Conservation (phyloP, 2,113 vertebrate genomes). For the Ceyx cyanopectus region DNA sequence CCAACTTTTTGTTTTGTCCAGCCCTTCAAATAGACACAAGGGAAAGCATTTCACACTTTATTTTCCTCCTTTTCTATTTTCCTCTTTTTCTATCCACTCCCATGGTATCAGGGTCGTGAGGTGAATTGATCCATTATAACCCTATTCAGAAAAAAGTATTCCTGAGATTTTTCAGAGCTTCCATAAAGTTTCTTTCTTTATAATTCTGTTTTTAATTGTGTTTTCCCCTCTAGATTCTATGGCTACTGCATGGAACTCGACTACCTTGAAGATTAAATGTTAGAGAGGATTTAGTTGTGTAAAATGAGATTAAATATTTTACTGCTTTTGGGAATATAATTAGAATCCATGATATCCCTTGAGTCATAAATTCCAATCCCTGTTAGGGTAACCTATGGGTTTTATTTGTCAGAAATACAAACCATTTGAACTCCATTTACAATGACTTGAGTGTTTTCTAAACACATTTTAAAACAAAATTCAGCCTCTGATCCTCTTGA, state of each 20-base stretch:
- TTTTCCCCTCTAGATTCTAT: not conserved
- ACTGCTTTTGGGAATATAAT: not conserved
- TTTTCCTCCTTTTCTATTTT: no score
- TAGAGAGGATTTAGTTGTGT: not conserved
- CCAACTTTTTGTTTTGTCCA: fast-evolving
- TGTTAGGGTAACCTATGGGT: not conserved
- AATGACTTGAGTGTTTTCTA: not conserved
- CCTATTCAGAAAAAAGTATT: not conserved
- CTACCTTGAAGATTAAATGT: not conserved
- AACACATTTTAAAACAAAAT: not conserved
- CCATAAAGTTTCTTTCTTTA: not conserved
- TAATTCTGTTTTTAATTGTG: not conserved
- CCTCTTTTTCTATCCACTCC: not conserved
- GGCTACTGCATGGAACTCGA: not conserved
- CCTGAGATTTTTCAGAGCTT: not conserved
- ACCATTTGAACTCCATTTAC: not conserved
- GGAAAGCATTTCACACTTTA: no score
- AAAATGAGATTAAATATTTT: not conserved
- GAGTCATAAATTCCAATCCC: not conserved
- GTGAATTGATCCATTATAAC: no score
- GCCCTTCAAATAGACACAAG: not conserved
- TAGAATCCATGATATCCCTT: not conserved
- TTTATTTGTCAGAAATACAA: not conserved
- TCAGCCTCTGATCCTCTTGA: not conserved
- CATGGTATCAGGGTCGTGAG: no score